phyloP scores from a whole-genome alignment of 2,888 invertebrate genomes.

The Caenorhabditis angaria region DNA sequence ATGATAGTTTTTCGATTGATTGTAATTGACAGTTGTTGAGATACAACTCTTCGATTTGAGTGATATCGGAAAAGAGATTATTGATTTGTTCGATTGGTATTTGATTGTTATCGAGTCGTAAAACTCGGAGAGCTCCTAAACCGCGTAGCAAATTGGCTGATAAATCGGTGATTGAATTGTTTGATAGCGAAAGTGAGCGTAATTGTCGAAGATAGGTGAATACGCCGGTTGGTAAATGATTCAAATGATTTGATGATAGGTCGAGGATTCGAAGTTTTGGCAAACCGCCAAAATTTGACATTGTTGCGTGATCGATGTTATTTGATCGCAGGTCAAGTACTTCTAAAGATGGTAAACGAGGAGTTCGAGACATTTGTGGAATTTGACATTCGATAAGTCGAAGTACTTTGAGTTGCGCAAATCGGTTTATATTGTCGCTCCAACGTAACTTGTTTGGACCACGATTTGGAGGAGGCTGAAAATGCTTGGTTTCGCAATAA shows the following conservation, averaged over 20 bases:
- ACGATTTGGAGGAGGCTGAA: slow-evolving; percentile 53
- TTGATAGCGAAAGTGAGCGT: slow-evolving; percentile 74
- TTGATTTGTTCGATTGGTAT: slow-evolving; percentile 58
- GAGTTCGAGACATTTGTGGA: slow-evolving; percentile 62
- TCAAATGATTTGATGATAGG: slow-evolving; percentile 76
- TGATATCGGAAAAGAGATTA: slow-evolving; percentile 62
- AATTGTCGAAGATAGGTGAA: slow-evolving; percentile 63
- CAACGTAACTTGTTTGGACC: slow-evolving; percentile 41
- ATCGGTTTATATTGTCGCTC: slow-evolving; percentile 68
- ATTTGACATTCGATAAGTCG: slow-evolving; percentile 64
- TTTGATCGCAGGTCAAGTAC: slow-evolving; percentile 61
- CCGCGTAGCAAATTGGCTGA: slow-evolving; percentile 77
- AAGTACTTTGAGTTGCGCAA: slow-evolving; percentile 64
- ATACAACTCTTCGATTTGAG: slow-evolving; percentile 79
- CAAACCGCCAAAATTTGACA: slow-evolving; percentile 66
- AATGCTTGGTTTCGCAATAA: background rate
- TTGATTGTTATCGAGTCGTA: slow-evolving; percentile 80
- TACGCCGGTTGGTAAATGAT: slow-evolving; percentile 74
- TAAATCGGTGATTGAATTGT: slow-evolving; percentile 78
- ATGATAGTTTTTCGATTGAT: slow-evolving; percentile 40
- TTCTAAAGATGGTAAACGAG: slow-evolving; percentile 63
- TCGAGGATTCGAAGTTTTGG: slow-evolving; percentile 76
- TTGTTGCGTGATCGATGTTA: slow-evolving; percentile 58
- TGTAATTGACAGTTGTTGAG: slow-evolving; percentile 73
- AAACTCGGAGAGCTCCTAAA: slow-evolving; percentile 75